These are phyloP conservation scores for Antrozous pallidus DNA, from an alignment of 2,797 vertebrate genomes.

Conservation along the genomic window DNA sequence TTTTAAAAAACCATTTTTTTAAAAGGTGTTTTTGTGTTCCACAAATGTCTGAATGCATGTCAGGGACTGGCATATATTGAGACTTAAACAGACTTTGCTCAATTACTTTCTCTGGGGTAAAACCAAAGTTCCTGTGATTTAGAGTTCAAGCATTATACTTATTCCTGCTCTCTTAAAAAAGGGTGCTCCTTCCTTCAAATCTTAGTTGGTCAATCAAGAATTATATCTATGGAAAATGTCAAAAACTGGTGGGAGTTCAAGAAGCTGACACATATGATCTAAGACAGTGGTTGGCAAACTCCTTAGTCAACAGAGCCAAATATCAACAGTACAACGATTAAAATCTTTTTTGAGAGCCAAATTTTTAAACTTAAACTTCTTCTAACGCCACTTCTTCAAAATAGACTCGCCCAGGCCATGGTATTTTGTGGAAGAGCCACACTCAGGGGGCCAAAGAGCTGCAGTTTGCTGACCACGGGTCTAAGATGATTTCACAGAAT, in stretches of 20 bases:
- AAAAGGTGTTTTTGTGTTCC: not conserved
- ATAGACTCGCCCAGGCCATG: no score
- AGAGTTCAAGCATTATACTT: conserved; percentile 3
- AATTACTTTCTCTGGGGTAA: conserved; percentile 1
- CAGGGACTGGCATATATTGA: not conserved
- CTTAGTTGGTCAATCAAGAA: not conserved
- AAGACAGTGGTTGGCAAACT: no score
- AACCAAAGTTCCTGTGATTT: not conserved
- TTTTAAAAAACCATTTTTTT: not conserved
- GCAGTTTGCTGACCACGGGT: no score
- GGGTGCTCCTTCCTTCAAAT: not conserved
- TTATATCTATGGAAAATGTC: not conserved
- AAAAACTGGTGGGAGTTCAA: not conserved
- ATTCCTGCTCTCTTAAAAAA: not conserved
- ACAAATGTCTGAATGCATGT: not conserved
- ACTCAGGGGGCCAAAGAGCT: no score
- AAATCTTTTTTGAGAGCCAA: no score
- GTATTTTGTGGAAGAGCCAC: no score
- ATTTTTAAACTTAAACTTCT: no score
- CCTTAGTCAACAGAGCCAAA: no score
- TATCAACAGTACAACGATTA: no score
- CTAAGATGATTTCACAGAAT: not conserved
- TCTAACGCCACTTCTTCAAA: no score
- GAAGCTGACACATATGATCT: not conserved
- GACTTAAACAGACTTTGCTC: conserved; percentile 2